Base-by-base conservation (phyloP, 1,140 invertebrate genomes). In the Drosophila pruinosa region DNA sequence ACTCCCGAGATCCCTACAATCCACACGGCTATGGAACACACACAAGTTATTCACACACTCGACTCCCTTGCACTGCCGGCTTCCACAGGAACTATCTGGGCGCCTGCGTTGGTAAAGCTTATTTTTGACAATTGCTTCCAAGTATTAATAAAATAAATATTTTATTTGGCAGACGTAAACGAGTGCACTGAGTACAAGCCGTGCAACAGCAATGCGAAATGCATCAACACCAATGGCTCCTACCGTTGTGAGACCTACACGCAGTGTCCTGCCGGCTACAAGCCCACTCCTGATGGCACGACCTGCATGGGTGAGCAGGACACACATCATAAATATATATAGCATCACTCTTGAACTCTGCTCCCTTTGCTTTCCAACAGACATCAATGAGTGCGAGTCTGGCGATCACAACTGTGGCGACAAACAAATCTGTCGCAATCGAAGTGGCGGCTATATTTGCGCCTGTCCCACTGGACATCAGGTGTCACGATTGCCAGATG, bases 381-480 rank as follows among this genome's bases (percentile, higher is more conserved):
- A 95, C 85, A 92, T 96, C 5, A 94, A 96, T 78, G 96, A 97
- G 81, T 97, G 95, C 74, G 85, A 92, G 0, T 93, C 93, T 4
- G 94, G 93, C 0, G 93, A 92, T 17, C 94, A 95, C 53, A 93
- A 94, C 72, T 97, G 96, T 79, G 92, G 92, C 0, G 89, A 92
- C 0, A 92, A 93, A n/a, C 96, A 97, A 89, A 92, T 93, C 1
- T 97, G 97, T 78, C 93, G 94, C 41, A 97, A 97, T 90, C 92
- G 94, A 3, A 92, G 92, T 2, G 96, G 96, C 8, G 95, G 95
- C 2, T 97, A 96, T 78, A 92, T 94, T 0, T 97, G 96, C 77
- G 91, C 93, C 28, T 97, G 97, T 88, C 95, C 95, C 0, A 65
- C 89, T 0, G 97, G 96, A 4, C 93, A 94, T 80, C 92, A 92